Base-by-base conservation (phyloP, 2,113 vertebrate species). In the Potamarius usumacintae region DNA sequence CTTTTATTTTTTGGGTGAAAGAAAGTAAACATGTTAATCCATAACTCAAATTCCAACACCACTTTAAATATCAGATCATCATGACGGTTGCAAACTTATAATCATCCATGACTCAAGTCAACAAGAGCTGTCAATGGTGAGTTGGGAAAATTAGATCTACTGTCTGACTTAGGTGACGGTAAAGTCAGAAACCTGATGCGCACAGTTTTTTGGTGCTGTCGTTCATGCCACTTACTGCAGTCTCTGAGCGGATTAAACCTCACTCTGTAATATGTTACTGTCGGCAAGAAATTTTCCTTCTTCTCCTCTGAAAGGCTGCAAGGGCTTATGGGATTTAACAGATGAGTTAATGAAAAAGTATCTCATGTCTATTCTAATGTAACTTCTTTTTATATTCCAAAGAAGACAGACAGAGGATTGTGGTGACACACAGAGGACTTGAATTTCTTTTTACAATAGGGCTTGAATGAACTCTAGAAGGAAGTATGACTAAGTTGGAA, bases 281-380 rank as follows among this genome's bases (percentile, higher is more conserved):
- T 90, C 88, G 86, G 82, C 85, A 69, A 50, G 84, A 76, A 82
- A 72, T 50, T 82, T 90, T 74, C 85, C 86, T 84, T 53, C 27
- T 77, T 86, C 53, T 72, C 34, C 76, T 85, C 76, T 88, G 85
- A 90, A 89, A 89, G 83, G 79, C 78, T 84, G 48, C 52, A 14
- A 57, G 12, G 34, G 67, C 79, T 89, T 84, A 86, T 50, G 89
- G 74, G 76, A 85, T 72, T 72, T 86, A 71, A 89, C 27, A 86
- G 48, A 85, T 86, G 65, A 86, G 77, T 91, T 89, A 85, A 91
- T 91, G 65, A 87, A 60, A 83, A 86, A 60, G 50, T 91, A 91
- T 90, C 83, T 34, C 50, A 86, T 89, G 87, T 78, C 85, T 71
- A 72, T 82, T 86, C 87, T 82, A 72, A 67, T 89, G 65, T 76